These are phyloP conservation scores for Schizotus pectinicornis DNA, from an alignment of 2,888 invertebrate species.

Conservation along the genomic window DNA sequence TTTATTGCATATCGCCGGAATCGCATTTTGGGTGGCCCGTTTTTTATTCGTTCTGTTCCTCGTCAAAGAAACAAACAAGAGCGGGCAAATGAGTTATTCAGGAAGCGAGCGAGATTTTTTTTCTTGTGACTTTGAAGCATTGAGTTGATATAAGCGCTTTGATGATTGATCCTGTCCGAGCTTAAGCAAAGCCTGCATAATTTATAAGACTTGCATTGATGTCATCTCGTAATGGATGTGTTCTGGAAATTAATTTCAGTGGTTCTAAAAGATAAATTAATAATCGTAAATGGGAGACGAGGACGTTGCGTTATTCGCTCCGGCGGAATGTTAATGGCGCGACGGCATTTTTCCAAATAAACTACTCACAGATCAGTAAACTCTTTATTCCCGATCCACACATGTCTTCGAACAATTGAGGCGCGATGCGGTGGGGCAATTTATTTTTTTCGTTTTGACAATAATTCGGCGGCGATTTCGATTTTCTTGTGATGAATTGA, in stretches of 20 bases:
- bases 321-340: conserved; percentile 21
- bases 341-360: neutral
- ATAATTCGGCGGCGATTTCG: neutral
- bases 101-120: neutral
- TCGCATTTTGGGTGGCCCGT: neutral
- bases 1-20: neutral
- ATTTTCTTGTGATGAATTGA: neutral
- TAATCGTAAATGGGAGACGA: conserved; percentile 41
- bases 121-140: conserved; percentile 5
- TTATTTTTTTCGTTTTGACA: neutral
- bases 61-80: neutral
- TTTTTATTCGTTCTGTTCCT: neutral
- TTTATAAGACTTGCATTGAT: conserved; percentile 30
- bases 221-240: conserved; percentile 49
- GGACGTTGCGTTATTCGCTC: conserved; percentile 23
- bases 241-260: conserved; percentile 53
- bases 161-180: conserved; percentile 25
- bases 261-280: conserved; percentile 52
- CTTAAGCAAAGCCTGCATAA: conserved; percentile 22
- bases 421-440: neutral
- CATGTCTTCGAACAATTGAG: neutral
- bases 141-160: conserved; percentile 13
- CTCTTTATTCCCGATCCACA: neutral
- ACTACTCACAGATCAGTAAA: neutral
- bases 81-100: conserved; percentile 11